Conservation (phyloP, 2,113 vertebrate species). For the Pachycephala philippinensis region DNA sequence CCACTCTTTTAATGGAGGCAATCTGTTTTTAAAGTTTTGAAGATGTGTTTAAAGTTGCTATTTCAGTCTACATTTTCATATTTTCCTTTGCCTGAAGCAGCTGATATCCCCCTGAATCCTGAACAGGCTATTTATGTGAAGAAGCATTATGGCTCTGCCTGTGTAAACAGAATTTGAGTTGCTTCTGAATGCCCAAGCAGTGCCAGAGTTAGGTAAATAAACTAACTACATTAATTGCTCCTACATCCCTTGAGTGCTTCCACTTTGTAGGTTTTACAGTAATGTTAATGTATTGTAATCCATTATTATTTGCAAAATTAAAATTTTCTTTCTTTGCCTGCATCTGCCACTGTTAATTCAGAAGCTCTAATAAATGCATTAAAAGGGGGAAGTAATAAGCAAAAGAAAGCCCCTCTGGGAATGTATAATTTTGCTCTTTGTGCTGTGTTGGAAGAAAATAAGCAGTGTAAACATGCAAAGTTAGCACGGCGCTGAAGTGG, state of each 20-base stretch:
- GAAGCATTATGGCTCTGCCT: not conserved
- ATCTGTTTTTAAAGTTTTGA: not conserved
- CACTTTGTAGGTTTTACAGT: slow-evolving; percentile 27
- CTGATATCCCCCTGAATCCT: not conserved
- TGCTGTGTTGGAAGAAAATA: slow-evolving; percentile 24
- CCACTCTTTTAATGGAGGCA: not conserved
- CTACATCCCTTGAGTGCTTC: slow-evolving; percentile 31
- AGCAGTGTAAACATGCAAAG: not conserved
- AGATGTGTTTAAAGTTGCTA: not conserved
- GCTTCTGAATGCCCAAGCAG: not conserved
- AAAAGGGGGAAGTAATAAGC: slow-evolving; percentile 35
- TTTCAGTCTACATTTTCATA: not conserved
- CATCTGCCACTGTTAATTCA: slow-evolving; percentile 47
- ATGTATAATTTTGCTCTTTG: slow-evolving; percentile 13
- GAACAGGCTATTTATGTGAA: not conserved
- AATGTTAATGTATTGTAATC: slow-evolving; percentile 45
- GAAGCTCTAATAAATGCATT: slow-evolving; percentile 49
- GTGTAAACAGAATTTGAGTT: slow-evolving; percentile 11
- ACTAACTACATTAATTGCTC: slow-evolving; percentile 39
- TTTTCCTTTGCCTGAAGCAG: slow-evolving; percentile 8
- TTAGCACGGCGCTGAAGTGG: not conserved
- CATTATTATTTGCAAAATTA: slow-evolving; percentile 56
- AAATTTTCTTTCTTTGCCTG: slow-evolving; percentile 33
- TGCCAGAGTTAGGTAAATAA: slow-evolving; percentile 50
- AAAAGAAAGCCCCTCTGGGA: slow-evolving; percentile 34